Evolutionary conservation across 92 coral and sea anemone species (phyloP).

Genomic region (Heliopora coerulea): DNA sequence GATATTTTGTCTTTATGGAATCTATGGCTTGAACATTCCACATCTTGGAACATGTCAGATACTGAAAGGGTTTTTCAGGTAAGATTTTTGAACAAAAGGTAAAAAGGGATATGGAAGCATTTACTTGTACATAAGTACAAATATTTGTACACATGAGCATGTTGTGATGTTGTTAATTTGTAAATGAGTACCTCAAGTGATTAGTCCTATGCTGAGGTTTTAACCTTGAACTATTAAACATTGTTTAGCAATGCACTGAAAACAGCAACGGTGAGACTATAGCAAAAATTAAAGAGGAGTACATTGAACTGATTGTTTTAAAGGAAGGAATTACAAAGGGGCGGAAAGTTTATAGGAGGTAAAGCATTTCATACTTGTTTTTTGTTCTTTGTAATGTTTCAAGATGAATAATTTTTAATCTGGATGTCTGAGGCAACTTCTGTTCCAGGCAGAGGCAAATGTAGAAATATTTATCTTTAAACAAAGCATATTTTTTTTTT

Average conservation of each 20-base stretch:
- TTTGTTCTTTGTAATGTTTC: neutral
- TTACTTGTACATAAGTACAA: too few species aligned
- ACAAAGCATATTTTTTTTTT: too few species aligned
- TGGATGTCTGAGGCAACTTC: too few species aligned
- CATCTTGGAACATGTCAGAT: conserved; percentile 42
- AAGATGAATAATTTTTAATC: too few species aligned
- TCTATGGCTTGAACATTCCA: conserved; percentile 68
- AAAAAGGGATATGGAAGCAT: too few species aligned
- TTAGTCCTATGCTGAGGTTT: too few species aligned
- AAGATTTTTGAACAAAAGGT: conserved; percentile 41
- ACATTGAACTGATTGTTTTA: conserved; percentile 67
- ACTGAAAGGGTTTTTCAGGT: conserved; percentile 73
- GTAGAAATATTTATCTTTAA: too few species aligned
- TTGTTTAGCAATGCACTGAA: conserved; percentile 7
- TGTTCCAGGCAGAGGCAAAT: too few species aligned
- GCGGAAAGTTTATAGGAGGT: conserved; percentile 81
- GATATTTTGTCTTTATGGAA: conserved; percentile 72
- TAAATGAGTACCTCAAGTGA: too few species aligned
- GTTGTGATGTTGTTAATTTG: too few species aligned
- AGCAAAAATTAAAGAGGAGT: conserved; percentile 54
- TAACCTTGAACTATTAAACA: too few species aligned
- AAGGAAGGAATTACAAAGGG: conserved; percentile 68
- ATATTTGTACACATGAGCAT: too few species aligned
- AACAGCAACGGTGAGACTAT: conserved; percentile 37
- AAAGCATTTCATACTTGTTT: neutral